These are phyloP conservation scores for Acanthosepion pharaonis DNA, from an alignment of 2,888 invertebrate species.

Conservation along the genomic window DNA sequence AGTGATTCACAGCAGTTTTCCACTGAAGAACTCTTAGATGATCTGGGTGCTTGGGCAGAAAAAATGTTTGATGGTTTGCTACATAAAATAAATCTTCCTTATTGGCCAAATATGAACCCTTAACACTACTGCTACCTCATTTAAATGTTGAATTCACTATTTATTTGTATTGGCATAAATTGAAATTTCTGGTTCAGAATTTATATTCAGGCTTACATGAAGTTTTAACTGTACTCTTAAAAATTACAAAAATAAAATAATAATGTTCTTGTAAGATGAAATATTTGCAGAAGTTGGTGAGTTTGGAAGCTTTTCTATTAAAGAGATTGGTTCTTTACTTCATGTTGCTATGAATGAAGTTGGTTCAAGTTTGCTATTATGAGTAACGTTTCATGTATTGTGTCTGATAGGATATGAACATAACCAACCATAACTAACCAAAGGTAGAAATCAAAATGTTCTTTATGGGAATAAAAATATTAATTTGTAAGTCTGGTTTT, in stretches of 20 bases:
- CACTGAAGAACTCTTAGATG: conserved; percentile 78
- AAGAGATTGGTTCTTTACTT: background rate
- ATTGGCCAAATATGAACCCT: conserved; percentile 84
- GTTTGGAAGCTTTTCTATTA: background rate
- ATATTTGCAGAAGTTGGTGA: background rate
- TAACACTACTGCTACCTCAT: background rate
- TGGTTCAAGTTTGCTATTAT: background rate
- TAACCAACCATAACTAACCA: no score
- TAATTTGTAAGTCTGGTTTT: no score
- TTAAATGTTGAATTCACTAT: background rate
- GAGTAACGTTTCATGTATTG: background rate
- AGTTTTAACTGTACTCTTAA: no score
- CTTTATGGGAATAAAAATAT: no score
- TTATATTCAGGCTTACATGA: background rate
- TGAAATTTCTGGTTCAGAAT: background rate
- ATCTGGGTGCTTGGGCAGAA: conserved; percentile 96
- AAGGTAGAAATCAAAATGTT: no score
- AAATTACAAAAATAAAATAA: background rate
- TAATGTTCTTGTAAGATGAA: background rate
- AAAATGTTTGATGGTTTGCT: conserved; percentile 96
- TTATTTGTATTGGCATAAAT: background rate
- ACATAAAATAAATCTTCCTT: conserved; percentile 94
- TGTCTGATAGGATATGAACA: background rate
- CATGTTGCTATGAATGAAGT: background rate
- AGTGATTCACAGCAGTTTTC: conserved; percentile 41